Evolutionary conservation across 2,888 invertebrate species (phyloP).

Genomic region (Halictus quadricinctus): DNA sequence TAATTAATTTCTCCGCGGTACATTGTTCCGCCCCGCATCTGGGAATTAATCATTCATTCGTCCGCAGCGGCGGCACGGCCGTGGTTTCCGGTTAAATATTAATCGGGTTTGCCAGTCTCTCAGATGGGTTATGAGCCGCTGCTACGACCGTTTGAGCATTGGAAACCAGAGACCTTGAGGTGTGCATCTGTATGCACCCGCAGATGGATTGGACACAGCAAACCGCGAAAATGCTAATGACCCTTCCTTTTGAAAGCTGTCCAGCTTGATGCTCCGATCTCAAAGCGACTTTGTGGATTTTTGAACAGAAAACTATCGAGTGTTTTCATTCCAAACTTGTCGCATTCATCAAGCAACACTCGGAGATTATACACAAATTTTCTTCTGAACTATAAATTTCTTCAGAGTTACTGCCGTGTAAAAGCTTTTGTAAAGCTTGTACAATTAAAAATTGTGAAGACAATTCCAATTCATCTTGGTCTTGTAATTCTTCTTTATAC

Average conservation of each 20-base stretch:
- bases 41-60: constrained; percentile 53
- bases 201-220: neutral
- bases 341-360: neutral
- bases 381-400: neutral
- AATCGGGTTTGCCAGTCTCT: constrained; percentile 34
- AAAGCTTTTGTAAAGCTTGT: too few relatives aligned
- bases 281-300: neutral
- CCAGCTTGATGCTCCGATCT: too few relatives aligned
- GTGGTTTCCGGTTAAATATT: constrained; percentile 47
- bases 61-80: constrained; percentile 20
- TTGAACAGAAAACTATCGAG: neutral
- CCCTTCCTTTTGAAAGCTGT: neutral
- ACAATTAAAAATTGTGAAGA: too few relatives aligned
- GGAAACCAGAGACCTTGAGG: neutral
- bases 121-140: constrained; percentile 36
- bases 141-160: neutral
- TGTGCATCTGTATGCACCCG: neutral
- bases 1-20: constrained; percentile 44
- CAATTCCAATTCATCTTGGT: neutral
- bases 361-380: neutral
- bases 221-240: neutral
- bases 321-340: neutral
- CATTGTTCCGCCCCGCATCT: constrained; percentile 39
- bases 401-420: neutral
- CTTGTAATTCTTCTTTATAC: neutral